Evolutionary conservation across 2,888 invertebrate species (phyloP).

Genomic region (Eulithis prunata): DNA sequence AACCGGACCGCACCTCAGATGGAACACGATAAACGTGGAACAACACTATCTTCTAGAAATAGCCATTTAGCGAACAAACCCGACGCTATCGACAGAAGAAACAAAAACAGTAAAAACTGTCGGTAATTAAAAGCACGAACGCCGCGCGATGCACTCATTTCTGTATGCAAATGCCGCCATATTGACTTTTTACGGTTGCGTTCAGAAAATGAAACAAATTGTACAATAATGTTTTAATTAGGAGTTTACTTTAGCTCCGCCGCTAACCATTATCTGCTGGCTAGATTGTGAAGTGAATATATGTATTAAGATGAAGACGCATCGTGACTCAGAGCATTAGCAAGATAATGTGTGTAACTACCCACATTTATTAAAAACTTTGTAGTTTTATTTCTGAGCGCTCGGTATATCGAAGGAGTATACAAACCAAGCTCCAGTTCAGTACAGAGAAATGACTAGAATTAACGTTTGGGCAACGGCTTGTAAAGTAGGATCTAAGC

Average conservation of each 20-base stretch:
- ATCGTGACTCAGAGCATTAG: conserved; percentile 60
- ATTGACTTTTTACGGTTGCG: conserved; percentile 54
- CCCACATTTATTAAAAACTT: conserved; percentile 46
- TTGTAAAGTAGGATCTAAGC: conserved; percentile 46
- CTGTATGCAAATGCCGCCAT: conserved; percentile 66
- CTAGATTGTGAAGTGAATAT: conserved; percentile 61
- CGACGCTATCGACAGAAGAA: conserved; percentile 45
- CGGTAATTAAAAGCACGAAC: conserved; percentile 66
- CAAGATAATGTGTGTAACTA: conserved; percentile 26
- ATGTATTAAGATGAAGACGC: conserved; percentile 61
- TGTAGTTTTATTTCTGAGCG: conserved; percentile 46
- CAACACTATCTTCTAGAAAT: conserved; percentile 52
- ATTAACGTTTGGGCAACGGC: conserved; percentile 38
- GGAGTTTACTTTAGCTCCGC: conserved; percentile 58
- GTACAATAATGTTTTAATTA: conserved; percentile 75
- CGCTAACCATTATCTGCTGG: conserved; percentile 58
- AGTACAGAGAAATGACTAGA: background rate
- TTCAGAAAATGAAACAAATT: conserved; percentile 63
- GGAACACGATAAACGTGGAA: conserved; percentile 48
- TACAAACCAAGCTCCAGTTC: background rate
- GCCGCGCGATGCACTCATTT: conserved; percentile 54
- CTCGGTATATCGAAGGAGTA: background rate
- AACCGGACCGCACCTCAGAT: conserved; percentile 53
- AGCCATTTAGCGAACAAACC: conserved; percentile 44
- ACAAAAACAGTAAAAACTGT: conserved; percentile 54